Conservation (phyloP, 2,888 invertebrate genomes). For the Dryocosmus kuriphilus region DNA sequence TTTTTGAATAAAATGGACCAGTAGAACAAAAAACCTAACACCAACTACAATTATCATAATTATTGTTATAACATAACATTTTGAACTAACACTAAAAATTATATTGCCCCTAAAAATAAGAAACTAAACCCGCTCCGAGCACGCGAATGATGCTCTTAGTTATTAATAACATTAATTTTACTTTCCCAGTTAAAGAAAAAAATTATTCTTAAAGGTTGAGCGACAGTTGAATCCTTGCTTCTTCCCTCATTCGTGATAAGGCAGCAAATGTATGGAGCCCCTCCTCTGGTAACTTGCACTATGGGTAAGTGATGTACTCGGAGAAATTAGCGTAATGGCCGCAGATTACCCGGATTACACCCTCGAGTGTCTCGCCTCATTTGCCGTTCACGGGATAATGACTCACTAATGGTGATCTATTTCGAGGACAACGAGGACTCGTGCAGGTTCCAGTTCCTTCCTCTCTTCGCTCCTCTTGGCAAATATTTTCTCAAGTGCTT, state of each 20-base stretch:
- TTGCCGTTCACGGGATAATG: constrained; percentile 47
- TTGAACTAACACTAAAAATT: no score
- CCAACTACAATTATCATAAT: no score
- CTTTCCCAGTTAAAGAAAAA: not conserved
- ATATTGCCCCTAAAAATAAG: no score
- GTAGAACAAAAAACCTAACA: no score
- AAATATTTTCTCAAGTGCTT: constrained; percentile 17
- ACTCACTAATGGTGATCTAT: constrained; percentile 48
- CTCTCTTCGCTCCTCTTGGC: not conserved
- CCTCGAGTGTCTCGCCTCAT: constrained; percentile 48
- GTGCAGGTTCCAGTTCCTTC: constrained; percentile 15
- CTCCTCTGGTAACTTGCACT: constrained; percentile 2
- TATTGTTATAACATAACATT: no score
- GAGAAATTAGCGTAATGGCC: constrained; percentile 47
- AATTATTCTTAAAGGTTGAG: not conserved
- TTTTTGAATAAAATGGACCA: no score
- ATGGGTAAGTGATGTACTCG: constrained; percentile 45
- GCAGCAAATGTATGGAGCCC: not conserved
- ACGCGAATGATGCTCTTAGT: no score
- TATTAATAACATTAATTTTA: no score
- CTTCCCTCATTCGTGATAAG: not conserved
- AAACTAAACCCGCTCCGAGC: no score
- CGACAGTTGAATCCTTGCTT: not conserved
- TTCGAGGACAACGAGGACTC: constrained; percentile 41
- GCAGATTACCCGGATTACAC: constrained; percentile 47